Percentiles rank a stretch among this genome's conserved stretches.
Evolutionary conservation across 2,113 vertebrate species (phyloP).

Genomic region (Ceuthmochares aereus): DNA sequence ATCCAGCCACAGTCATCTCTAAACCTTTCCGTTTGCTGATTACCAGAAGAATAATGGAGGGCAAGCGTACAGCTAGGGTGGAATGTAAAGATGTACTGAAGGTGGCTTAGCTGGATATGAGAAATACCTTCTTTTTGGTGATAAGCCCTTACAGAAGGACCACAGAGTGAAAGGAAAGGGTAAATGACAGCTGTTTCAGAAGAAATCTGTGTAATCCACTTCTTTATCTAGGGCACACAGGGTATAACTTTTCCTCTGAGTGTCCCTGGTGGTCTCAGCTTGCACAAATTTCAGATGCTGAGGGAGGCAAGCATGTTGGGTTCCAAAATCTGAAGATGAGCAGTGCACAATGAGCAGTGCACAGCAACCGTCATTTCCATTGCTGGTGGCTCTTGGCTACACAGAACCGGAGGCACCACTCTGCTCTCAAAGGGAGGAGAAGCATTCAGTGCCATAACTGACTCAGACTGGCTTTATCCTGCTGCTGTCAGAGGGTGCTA

Average conservation of each 20-base stretch:
- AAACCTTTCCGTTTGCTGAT: constrained; percentile 1
- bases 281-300: background rate
- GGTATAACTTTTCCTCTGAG: background rate
- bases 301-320: background rate
- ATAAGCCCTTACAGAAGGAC: background rate
- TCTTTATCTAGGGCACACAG: background rate
- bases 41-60: background rate
- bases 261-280: background rate
- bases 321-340: background rate
- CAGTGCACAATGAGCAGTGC: background rate
- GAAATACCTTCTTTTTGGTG: background rate
- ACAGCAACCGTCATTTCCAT: fast-evolving
- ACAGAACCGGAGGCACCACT: background rate
- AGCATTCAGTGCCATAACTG: fast-evolving
- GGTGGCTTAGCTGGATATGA: background rate
- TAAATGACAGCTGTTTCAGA: background rate
- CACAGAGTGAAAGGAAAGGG: background rate
- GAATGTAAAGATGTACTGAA: background rate
- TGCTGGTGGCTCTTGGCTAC: background rate
- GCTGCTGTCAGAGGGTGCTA: background rate
- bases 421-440: background rate
- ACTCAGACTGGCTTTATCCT: background rate
- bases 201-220: background rate
- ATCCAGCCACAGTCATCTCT: background rate
- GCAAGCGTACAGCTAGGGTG: background rate